Percentiles rank a stretch among this genome's conserved stretches.
These are phyloP conservation scores for Plagodis pulveraria DNA, from an alignment of 2,888 invertebrate species.

Conservation along the genomic window DNA sequence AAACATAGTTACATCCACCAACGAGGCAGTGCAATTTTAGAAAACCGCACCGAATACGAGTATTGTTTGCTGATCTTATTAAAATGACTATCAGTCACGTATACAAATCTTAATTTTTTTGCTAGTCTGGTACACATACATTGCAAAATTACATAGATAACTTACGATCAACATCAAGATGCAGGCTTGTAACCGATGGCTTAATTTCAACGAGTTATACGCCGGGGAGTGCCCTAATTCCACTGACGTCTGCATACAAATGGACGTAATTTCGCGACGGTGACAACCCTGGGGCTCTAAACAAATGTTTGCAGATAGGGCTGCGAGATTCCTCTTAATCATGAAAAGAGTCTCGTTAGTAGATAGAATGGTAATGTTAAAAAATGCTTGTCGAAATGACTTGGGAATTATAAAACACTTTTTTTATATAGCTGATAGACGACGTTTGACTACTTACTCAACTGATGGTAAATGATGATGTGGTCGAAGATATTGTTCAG, in stretches of 20 bases:
- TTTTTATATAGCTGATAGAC: no score
- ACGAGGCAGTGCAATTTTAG: no score
- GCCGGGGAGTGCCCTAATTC: slow-evolving; percentile 49
- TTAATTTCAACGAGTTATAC: slow-evolving; percentile 79
- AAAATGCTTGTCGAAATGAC: not conserved
- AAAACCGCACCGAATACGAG: no score
- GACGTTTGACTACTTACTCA: no score
- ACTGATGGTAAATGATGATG: no score
- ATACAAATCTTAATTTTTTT: no score
- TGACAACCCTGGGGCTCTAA: slow-evolving; percentile 74
- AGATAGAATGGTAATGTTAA: not conserved
- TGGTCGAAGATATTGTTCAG: no score
- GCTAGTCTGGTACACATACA: slow-evolving; percentile 6
- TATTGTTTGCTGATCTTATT: no score
- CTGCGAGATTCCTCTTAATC: slow-evolving; percentile 41
- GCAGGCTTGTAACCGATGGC: slow-evolving; percentile 67
- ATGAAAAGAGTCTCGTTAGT: slow-evolving; percentile 7
- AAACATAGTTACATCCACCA: no score
- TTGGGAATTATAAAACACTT: no score
- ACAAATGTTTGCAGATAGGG: slow-evolving; percentile 72
- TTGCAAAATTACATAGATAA: slow-evolving; percentile 14
- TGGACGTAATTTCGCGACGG: slow-evolving; percentile 77
- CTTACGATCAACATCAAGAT: slow-evolving; percentile 19
- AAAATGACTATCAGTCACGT: no score
- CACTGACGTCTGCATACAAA: slow-evolving; percentile 77